Percentiles rank a stretch among this genome's conserved stretches.
These are phyloP conservation scores for Alsophila aescularia DNA, from an alignment of 2,888 invertebrate species.

Conservation along the genomic window DNA sequence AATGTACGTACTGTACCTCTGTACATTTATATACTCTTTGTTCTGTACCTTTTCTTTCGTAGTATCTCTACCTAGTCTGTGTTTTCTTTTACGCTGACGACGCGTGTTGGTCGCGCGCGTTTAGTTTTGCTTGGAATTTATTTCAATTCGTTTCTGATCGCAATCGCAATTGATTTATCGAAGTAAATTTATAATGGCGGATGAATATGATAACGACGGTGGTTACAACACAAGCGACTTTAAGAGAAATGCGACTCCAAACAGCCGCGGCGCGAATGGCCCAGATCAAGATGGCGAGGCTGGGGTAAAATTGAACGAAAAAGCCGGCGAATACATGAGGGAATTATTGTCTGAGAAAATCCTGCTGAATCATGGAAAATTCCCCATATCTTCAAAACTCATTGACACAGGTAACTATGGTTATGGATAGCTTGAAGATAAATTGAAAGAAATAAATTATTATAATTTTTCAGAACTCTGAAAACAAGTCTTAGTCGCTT, in stretches of 20 bases:
- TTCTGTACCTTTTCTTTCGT: too few species aligned
- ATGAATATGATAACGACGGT: constrained; percentile 71
- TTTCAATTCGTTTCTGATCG: too few species aligned
- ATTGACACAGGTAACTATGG: constrained; percentile 87
- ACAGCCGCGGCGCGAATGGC: constrained; percentile 31
- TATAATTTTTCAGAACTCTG: too few species aligned
- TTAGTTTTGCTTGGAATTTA: too few species aligned
- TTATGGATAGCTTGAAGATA: too few species aligned
- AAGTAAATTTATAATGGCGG: constrained; percentile 53
- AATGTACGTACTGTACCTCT: too few species aligned
- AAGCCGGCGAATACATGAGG: constrained; percentile 91
- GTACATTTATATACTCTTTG: too few species aligned
- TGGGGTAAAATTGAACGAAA: constrained; percentile 85
- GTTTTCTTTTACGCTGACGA: too few species aligned
- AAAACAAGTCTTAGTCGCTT: too few species aligned
- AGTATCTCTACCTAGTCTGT: too few species aligned
- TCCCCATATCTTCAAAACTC: constrained; percentile 88
- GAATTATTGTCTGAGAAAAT: constrained; percentile 89
- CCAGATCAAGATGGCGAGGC: constrained; percentile 82
- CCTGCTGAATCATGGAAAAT: constrained; percentile 86
- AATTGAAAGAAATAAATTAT: too few species aligned
- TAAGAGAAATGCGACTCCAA: constrained; percentile 70
- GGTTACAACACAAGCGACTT: constrained; percentile 78
- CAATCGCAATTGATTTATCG: neutral
- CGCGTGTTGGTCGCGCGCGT: too few species aligned